Evolutionary conservation across 1,140 invertebrate species (phyloP), one percentile per base, ranked within the genome.

Genomic region (Listronotus oregonensis): DNA sequence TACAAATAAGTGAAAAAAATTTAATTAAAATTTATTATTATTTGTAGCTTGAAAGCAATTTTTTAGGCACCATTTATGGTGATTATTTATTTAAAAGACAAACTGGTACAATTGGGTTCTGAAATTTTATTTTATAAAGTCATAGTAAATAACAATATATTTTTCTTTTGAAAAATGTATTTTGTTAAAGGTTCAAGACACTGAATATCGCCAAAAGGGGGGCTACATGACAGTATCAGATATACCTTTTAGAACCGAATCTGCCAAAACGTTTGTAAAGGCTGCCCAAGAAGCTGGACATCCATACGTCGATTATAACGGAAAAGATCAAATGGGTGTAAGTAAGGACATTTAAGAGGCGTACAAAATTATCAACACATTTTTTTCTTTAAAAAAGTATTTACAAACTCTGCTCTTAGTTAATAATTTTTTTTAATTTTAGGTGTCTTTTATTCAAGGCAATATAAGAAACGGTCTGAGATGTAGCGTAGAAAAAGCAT

Each of bases 401-500:
- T 27, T 27, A 27, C 21, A 27, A 27, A 27, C 5, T 27, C 5
- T 27, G 1, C 2, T 27, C 5, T 27, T 27, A 27, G 1, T 1
- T 27, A 27, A 27, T 3, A 27, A 5, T 1, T 27, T 27, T 1
- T 27, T 11, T 85, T 47, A 82, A 84, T 6, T 63, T 10, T 34
- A 71, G 69, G 66, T 94, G 64, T 94, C 94, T 87, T 89, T 93
- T 10, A 90, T 89, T 1, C 96, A 95, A 81, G 95, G 89, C 4
- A 90, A 89, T 0, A 82, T 86, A 0, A 77, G 88, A 50, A 80
- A 90, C 6, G 95, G 95, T 0, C 89, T 88, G 44, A 83, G 96
- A 3, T 97, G 95, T 75, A 95, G 92, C 39, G 92, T 92, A 0
- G 87, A 93, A 0, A 94, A 93, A 78, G 94, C 93, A 0, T 98